Conservation (phyloP, 1,140 invertebrate genomes). For the Neoseiulus cucumeris region DNA sequence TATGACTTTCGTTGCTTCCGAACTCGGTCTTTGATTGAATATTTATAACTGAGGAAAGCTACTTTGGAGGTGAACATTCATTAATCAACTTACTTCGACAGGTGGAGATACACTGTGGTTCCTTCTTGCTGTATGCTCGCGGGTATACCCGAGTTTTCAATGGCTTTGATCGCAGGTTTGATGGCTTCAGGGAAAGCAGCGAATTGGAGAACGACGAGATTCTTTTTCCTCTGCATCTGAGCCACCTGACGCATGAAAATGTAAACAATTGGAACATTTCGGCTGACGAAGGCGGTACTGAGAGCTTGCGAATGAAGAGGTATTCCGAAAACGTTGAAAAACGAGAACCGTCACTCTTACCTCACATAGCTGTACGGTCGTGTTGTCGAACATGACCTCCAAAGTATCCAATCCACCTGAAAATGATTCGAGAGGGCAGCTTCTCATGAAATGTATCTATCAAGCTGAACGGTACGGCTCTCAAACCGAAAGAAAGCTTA, state of each 20-base stretch:
- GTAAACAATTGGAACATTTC: too few species aligned
- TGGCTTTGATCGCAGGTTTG: slow-evolving; percentile 1
- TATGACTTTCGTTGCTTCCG: too few species aligned
- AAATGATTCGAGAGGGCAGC: not conserved
- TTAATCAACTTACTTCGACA: not conserved
- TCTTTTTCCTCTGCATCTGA: not conserved
- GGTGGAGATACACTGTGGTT: not conserved
- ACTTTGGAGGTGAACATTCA: too few species aligned
- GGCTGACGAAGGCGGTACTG: too few species aligned
- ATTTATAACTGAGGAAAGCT: too few species aligned
- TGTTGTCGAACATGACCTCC: not conserved
- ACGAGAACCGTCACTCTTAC: not conserved
- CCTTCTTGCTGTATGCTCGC: not conserved
- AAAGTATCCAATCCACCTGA: not conserved
- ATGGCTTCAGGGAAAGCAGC: not conserved
- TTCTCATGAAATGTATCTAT: too few species aligned
- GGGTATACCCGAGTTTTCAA: not conserved
- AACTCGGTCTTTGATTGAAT: too few species aligned
- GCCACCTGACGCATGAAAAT: too few species aligned
- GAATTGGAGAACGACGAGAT: not conserved
- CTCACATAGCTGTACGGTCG: not conserved
- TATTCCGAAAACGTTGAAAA: too few species aligned
- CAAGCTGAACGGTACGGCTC: too few species aligned
- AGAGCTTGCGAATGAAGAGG: too few species aligned
- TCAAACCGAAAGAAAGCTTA: not conserved